Percentiles rank a stretch among this genome's conserved stretches.
These are phyloP conservation scores for Anolis apletophallus DNA, from an alignment of 2,797 vertebrate species.

Conservation along the genomic window DNA sequence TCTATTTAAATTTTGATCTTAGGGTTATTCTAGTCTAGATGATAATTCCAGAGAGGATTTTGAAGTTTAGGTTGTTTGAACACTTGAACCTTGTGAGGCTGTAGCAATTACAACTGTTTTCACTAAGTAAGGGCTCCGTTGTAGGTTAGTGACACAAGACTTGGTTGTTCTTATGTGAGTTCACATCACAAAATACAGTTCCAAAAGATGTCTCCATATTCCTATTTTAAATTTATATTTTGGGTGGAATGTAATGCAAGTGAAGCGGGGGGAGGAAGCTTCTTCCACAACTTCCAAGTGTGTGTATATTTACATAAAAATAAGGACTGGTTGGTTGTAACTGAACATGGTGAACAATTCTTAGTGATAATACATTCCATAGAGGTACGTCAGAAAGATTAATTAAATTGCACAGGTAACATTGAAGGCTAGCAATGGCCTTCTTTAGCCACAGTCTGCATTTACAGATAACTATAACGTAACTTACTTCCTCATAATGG, in stretches of 20 bases:
- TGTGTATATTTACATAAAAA: not conserved
- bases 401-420: not conserved
- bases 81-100: not conserved
- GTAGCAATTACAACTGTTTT: slow-evolving; percentile 23
- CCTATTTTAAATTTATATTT: not conserved
- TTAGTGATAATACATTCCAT: not conserved
- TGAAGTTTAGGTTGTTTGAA: slow-evolving; percentile 34
- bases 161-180: slow-evolving; percentile 11
- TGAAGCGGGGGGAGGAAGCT: too few species aligned
- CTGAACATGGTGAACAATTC: not conserved
- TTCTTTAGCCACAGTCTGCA: slow-evolving; percentile 15
- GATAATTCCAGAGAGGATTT: slow-evolving; percentile 4
- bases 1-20: slow-evolving; percentile 29
- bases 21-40: not conserved
- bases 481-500: slow-evolving; percentile 45
- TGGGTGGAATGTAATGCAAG: not conserved
- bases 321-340: not conserved
- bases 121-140: slow-evolving; percentile 27
- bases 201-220: not conserved
- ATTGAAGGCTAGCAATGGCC: not conserved
- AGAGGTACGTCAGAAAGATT: not conserved
- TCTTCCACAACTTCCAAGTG: not conserved
- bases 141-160: slow-evolving; percentile 33
- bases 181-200: slow-evolving; percentile 30
- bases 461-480: slow-evolving; percentile 29